These are phyloP conservation scores for Eretmochelys imbricata DNA, from an alignment of 2,113 vertebrate genomes.

Conservation along the genomic window DNA sequence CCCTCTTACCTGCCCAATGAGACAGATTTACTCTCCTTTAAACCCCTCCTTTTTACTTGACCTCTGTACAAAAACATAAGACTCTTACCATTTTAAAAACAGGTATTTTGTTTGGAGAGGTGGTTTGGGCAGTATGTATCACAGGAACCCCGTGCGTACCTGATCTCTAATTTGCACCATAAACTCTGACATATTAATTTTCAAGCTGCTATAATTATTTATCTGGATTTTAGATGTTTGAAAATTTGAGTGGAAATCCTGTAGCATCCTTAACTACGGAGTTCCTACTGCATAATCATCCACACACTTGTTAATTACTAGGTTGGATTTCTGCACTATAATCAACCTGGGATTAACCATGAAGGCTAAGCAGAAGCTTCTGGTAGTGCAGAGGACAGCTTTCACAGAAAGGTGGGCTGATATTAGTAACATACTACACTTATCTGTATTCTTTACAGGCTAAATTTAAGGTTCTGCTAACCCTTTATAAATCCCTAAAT, in stretches of 20 bases:
- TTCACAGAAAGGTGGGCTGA: background rate
- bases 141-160: background rate
- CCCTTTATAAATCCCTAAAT: background rate
- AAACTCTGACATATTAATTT: background rate
- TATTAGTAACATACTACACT: too few relatives aligned
- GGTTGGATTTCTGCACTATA: too few relatives aligned
- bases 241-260: too few relatives aligned
- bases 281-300: too few relatives aligned
- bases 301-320: too few relatives aligned
- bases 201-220: background rate
- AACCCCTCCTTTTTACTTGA: background rate
- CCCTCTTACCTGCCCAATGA: background rate
- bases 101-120: background rate
- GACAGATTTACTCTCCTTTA: background rate
- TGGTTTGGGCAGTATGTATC: background rate
- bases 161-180: background rate
- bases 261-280: too few relatives aligned
- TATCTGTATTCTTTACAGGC: background rate
- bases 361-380: background rate
- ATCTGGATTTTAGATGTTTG: background rate
- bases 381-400: background rate
- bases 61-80: background rate
- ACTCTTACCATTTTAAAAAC: background rate
- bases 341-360: background rate
- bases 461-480: background rate